Evolutionary conservation across 1,140 invertebrate species (phyloP).

Genomic region (Drosophila sulfurigaster): DNA sequence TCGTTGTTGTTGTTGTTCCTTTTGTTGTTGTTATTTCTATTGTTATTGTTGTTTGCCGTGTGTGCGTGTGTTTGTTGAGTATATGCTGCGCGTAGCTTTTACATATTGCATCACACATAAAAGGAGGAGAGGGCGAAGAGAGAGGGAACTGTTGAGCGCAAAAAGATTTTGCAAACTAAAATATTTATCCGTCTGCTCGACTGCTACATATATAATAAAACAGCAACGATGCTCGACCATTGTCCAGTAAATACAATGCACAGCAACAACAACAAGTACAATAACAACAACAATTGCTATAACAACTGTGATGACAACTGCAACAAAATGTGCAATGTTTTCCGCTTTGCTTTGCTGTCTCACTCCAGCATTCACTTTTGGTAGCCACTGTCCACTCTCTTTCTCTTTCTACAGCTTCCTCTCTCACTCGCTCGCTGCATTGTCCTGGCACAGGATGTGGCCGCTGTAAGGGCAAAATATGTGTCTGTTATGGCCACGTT

Average conservation of each 20-base stretch:
- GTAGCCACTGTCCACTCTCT: neutral
- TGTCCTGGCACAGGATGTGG: conserved; percentile 65
- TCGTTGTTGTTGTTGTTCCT: conserved; percentile 25
- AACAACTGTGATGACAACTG: conserved; percentile 11
- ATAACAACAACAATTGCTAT: conserved; percentile 54
- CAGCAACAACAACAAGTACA: conserved; percentile 49
- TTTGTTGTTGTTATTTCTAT: conserved; percentile 9
- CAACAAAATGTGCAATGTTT: conserved; percentile 77
- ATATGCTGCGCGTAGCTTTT: conserved; percentile 80
- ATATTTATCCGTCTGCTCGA: conserved; percentile 73
- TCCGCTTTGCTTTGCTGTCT: conserved; percentile 62
- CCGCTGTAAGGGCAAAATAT: conserved; percentile 80
- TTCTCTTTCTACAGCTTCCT: neutral
- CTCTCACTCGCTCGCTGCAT: neutral
- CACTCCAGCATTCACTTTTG: conserved; percentile 17
- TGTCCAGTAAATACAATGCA: conserved; percentile 59
- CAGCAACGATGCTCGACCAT: conserved; percentile 14
- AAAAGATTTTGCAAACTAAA: conserved; percentile 72
- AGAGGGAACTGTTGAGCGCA: conserved; percentile 64
- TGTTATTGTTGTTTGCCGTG: conserved; percentile 18
- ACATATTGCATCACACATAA: conserved; percentile 67
- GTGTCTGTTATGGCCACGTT: conserved; percentile 83
- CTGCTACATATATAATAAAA: conserved; percentile 31
- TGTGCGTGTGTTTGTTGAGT: conserved; percentile 63
- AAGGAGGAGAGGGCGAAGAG: neutral